Evolutionary conservation across 1,140 invertebrate species (phyloP), one percentile per base, ranked within the genome.

Genomic region (Lithobius niger): DNA sequence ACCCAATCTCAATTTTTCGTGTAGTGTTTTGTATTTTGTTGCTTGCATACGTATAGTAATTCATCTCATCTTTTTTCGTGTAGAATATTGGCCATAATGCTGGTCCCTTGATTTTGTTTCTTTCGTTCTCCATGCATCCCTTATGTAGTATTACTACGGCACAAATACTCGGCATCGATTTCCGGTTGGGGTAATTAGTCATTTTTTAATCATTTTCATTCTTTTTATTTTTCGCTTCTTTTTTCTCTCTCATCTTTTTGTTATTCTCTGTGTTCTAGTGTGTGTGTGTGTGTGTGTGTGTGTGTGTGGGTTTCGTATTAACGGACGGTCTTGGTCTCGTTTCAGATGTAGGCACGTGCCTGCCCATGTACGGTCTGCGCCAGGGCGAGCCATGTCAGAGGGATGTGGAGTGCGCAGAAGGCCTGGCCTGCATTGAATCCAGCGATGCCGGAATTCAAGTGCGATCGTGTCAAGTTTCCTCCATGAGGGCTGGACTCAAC

Each of bases 371-470:
- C 57, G 82, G 82, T 1, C 73, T 81, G n/a, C 79, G 82, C 60
- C 76, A 82, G 54, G 83, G 83, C 0, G 82, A 86, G 64, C 68
- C 82, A 1, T 88, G 84, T 70, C 72, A 79, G 58, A 71, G 78
- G 22, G 83, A 86, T 64, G 77, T 76, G 40, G 84, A 87, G 62
- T 88, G 85, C 59, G 82, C 83, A 62, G 77, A 80, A 21, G 84
- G 83, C 36, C 73, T 86, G 27, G 71, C 82, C 18, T 88, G 84
- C 64, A 74, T 76, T 27, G 59, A 65, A 4, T 60, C 60, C 16
- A 59, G 62, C 42, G 55, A 61, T 75, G 36, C 50, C 28, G 59
- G 45, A 10, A 28, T 27, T 27, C 78, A 31, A 22, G 21, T 28
- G 19, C 55, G 83, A 63, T 82, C 84, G 10, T 92, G 88, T 70